Evolutionary conservation across 2,797 vertebrate species (phyloP).

Genomic region (Pseudomugil gertrudae): DNA sequence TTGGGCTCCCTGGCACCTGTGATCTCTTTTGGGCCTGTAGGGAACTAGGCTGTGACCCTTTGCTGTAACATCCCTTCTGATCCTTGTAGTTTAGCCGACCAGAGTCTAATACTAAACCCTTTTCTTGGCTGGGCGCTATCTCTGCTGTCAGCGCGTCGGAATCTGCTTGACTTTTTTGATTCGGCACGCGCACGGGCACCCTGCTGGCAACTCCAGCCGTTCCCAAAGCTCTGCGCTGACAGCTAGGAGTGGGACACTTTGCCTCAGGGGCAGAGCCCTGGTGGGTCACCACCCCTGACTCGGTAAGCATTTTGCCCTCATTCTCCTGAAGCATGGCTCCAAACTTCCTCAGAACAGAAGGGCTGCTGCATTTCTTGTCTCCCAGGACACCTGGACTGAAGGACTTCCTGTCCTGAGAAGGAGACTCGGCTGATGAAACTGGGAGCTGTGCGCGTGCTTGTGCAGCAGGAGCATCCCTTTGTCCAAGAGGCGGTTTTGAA

Average conservation of each 20-base stretch:
- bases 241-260: slow-evolving; percentile 74
- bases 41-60: slow-evolving; percentile 57
- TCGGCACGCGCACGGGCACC: slow-evolving; percentile 62
- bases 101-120: slow-evolving; percentile 58
- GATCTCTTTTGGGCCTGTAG: slow-evolving; percentile 60
- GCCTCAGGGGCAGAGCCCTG: slow-evolving; percentile 60
- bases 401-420: slow-evolving; percentile 75
- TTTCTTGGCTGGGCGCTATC: slow-evolving; percentile 67
- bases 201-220: slow-evolving; percentile 53
- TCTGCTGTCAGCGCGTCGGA: slow-evolving; percentile 76
- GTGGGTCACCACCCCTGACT: slow-evolving; percentile 75
- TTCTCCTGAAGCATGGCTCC: slow-evolving; percentile 80
- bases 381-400: slow-evolving; percentile 52
- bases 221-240: slow-evolving; percentile 80
- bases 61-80: slow-evolving; percentile 56
- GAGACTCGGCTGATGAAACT: slow-evolving; percentile 47
- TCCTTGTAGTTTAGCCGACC: slow-evolving; percentile 66
- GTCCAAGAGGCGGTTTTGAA: slow-evolving; percentile 76
- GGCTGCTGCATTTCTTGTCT: slow-evolving; percentile 75
- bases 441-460: slow-evolving; percentile 84
- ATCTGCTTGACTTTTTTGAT: slow-evolving; percentile 84
- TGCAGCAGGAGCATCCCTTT: slow-evolving; percentile 79
- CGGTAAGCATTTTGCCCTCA: slow-evolving; percentile 80
- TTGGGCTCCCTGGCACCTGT: slow-evolving; percentile 70
- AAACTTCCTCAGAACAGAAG: slow-evolving; percentile 79